Percentiles rank a stretch among this genome's conserved stretches.
Evolutionary conservation across 2,113 vertebrate species (phyloP).

Genomic region (Marmota flaviventris): DNA sequence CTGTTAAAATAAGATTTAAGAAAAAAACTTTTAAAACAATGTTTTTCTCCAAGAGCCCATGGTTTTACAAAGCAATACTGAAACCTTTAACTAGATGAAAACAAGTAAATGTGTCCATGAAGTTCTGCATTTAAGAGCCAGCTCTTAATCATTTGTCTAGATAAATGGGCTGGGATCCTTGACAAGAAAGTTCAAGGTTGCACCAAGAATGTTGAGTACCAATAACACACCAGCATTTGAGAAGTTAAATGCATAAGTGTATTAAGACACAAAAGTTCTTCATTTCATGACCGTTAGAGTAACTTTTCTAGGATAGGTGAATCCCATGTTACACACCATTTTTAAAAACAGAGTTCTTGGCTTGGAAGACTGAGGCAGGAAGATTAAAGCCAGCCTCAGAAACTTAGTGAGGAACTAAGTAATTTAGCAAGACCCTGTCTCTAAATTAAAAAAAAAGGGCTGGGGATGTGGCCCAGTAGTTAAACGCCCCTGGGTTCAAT

Average conservation of each 20-base stretch:
- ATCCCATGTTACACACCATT: neutral
- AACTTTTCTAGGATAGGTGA: slow-evolving; percentile 29
- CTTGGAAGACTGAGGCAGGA: too few relatives aligned
- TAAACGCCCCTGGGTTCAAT: neutral
- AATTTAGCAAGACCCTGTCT: too few relatives aligned
- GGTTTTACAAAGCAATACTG: neutral
- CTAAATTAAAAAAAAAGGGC: too few relatives aligned
- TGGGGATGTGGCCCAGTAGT: neutral
- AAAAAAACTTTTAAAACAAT: slow-evolving; percentile 45
- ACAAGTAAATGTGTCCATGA: neutral
- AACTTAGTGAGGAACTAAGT: too few relatives aligned
- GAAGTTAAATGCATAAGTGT: neutral
- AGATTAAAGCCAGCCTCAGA: too few relatives aligned
- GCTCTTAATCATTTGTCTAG: neutral
- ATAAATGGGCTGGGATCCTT: neutral
- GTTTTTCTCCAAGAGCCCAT: neutral
- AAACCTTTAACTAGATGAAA: slow-evolving; percentile 45
- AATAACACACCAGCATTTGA: neutral
- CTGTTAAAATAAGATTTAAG: slow-evolving; percentile 25
- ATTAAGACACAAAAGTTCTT: slow-evolving; percentile 35
- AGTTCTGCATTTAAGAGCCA: neutral
- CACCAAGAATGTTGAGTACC: neutral
- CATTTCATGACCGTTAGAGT: neutral
- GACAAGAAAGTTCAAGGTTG: neutral
- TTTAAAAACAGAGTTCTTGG: neutral